A percentile compares a stretch with the other conserved stretches of the same genome.
Evolutionary conservation across 2,113 vertebrate genomes (phyloP).

Genomic region (Bos javanicus): DNA sequence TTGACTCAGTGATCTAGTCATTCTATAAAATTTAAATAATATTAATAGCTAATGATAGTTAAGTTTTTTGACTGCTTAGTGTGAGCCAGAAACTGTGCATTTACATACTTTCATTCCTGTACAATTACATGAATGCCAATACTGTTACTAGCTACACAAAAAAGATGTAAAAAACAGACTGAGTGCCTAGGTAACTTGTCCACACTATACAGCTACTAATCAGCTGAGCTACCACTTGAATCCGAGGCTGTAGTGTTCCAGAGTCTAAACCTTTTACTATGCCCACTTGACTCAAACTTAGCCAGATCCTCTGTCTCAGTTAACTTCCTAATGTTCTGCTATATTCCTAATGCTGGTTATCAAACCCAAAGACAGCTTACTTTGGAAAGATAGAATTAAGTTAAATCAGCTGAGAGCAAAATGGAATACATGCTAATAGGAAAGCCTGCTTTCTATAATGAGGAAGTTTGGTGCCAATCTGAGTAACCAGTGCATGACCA

Average conservation of each 20-base stretch:
- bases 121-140: fast-evolving
- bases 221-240: neutral
- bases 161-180: neutral
- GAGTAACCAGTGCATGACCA: neutral
- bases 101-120: neutral
- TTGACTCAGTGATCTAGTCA: neutral
- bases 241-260: neutral
- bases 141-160: neutral
- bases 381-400: neutral
- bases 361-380: neutral
- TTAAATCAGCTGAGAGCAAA: neutral
- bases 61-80: neutral
- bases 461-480: neutral
- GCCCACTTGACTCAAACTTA: neutral
- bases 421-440: neutral
- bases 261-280: neutral
- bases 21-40: neutral
- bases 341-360: neutral
- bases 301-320: neutral
- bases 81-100: neutral
- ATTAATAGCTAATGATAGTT: neutral
- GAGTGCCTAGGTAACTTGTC: neutral
- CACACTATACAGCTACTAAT: neutral
- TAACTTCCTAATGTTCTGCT: neutral
- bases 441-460: neutral